A percentile compares a stretch with the other conserved stretches of the same genome.
Conservation (phyloP, 2,113 vertebrate genomes). For the Eudyptes chrysolophus region DNA sequence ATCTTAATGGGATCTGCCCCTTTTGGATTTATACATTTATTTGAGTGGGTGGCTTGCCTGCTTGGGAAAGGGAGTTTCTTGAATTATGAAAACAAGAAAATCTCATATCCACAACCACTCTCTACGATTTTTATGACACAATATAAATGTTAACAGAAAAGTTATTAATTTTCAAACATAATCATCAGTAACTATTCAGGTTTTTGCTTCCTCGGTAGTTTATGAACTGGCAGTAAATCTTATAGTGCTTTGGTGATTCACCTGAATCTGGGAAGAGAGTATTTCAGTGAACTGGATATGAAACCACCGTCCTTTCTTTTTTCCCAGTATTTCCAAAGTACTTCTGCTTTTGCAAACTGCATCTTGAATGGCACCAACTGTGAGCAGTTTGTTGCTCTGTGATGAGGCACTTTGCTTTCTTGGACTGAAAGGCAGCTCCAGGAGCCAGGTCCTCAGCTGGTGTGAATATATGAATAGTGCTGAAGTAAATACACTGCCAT, state of each 20-base stretch:
- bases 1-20: background rate
- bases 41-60: background rate
- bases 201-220: background rate
- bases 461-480: constrained; percentile 31
- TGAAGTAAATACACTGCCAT: constrained; percentile 29
- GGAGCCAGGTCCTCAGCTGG: constrained; percentile 55
- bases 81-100: constrained; percentile 14
- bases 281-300: background rate
- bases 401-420: constrained; percentile 40
- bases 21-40: background rate
- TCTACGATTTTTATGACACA: background rate
- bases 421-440: constrained; percentile 35
- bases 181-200: background rate
- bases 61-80: background rate
- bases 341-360: constrained; percentile 6
- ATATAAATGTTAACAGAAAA: background rate
- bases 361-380: constrained; percentile 33
- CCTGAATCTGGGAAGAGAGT: background rate
- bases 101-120: background rate
- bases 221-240: background rate
- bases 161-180: background rate
- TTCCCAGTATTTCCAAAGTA: background rate
- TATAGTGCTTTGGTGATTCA: background rate
- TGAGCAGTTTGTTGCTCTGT: constrained; percentile 38
- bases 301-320: background rate